These are phyloP conservation scores for Lepidocolaptes lacrymiger DNA, from an alignment of 2,797 vertebrate genomes.

Conservation along the genomic window DNA sequence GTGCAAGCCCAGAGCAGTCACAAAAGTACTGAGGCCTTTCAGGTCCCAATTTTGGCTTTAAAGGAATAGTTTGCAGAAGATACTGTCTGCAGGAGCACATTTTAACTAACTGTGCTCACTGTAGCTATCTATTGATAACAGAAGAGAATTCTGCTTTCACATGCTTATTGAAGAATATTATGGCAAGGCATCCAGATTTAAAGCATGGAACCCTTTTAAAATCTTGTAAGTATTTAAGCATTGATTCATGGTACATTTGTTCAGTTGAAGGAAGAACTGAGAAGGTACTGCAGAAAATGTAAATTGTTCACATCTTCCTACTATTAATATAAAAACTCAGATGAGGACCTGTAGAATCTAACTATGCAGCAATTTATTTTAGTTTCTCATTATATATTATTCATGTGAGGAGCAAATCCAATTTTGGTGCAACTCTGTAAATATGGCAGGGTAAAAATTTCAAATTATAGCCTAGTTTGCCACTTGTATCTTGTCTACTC, in stretches of 20 bases:
- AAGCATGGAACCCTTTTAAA: background rate
- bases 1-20: background rate
- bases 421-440: background rate
- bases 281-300: background rate
- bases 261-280: background rate
- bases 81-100: background rate
- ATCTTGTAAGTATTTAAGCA: background rate
- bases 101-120: background rate
- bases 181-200: background rate
- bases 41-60: background rate
- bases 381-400: background rate
- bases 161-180: background rate
- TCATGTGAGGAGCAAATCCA: background rate
- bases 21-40: background rate
- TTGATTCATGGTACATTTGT: background rate
- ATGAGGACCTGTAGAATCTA: background rate
- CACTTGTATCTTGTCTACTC: background rate
- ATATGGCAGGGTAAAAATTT: background rate
- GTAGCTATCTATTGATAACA: background rate
- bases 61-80: background rate
- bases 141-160: background rate
- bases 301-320: background rate
- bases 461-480: background rate
- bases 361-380: background rate
- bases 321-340: background rate